Base-by-base conservation (phyloP, 2,888 invertebrate genomes). In the Drosophila atripex region DNA sequence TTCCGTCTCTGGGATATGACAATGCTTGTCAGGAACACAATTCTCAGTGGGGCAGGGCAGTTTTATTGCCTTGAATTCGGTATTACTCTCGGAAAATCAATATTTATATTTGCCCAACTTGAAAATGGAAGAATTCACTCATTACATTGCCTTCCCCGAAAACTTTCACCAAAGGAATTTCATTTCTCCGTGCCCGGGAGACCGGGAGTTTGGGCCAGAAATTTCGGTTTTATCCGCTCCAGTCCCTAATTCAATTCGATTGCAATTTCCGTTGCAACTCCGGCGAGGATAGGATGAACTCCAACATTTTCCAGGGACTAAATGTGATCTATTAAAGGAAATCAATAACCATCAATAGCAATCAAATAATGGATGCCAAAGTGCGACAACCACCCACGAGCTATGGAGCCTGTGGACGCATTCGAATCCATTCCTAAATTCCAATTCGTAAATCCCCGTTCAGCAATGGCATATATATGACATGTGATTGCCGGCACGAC, bases 61-160 rank as follows among this genome's bases (percentile, higher is more conserved):
- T 61, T 71, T 66, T 57, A 66, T 66, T 57, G 45, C 64, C 65
- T 32, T 65, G 66, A 65, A 65, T 65, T 53, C 53, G 9, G 46
- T 65, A 65, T 65, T 53, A 47, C 57, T 46, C 46, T 21, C 35
- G 39, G 23, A 46, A 73, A 65, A 61, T 58, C 46, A 64, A 50
- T 79, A 66, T 83, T 74, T 68, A 50, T 79, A 66, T 83, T 74
- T 68, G 52, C 43, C 46, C 35, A 64, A 79, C 75, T 74, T 80
- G 71, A 80, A 80, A 80, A 72, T 79, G 41, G 53, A 51, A 65
- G 46, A 56, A 65, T 78, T 66, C 52, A 54, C 43, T 55, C 59
- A 51, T 65, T 53, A 66, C 25, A 46, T 50, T 46, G 30, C 18
- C n/a, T 39, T 23, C 30, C n/a, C 25, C 9, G 35, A 16, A 9